Percentiles rank a stretch among this genome's conserved stretches.
phyloP scores from a whole-genome alignment of 2,797 vertebrate species.

The Anolis apletophallus region DNA sequence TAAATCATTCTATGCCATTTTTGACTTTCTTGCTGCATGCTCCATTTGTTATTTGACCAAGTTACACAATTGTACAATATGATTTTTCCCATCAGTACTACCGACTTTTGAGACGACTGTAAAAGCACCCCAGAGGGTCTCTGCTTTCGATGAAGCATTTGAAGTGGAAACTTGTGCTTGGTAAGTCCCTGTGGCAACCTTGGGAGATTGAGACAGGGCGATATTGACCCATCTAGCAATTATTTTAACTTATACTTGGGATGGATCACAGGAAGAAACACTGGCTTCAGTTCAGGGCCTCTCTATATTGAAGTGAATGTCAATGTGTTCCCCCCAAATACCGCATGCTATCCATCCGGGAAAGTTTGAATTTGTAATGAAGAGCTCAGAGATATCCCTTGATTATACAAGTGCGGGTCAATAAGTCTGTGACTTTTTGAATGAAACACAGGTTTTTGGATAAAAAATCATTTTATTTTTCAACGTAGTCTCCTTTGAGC shows the following conservation, averaged over 20 bases:
- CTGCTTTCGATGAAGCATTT: constrained; percentile 41
- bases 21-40: no score
- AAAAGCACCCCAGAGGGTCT: constrained; percentile 19
- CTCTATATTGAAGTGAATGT: neutral
- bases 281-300: neutral
- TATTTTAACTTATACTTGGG: neutral
- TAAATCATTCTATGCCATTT: neutral
- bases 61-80: neutral
- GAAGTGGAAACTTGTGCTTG: constrained; percentile 24
- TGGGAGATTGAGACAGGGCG: neutral
- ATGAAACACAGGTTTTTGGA: no score
- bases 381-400: neutral
- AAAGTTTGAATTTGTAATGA: neutral
- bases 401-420: no score
- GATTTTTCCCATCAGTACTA: constrained; percentile 3
- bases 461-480: no score
- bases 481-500: no score
- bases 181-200: constrained; percentile 28
- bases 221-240: neutral
- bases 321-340: neutral
- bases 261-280: neutral
- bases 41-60: neutral
- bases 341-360: neutral
- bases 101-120: constrained; percentile 33
- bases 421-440: no score